These are phyloP conservation scores for Onchidella celtica DNA, from an alignment of 2,888 invertebrate genomes.

Conservation along the genomic window DNA sequence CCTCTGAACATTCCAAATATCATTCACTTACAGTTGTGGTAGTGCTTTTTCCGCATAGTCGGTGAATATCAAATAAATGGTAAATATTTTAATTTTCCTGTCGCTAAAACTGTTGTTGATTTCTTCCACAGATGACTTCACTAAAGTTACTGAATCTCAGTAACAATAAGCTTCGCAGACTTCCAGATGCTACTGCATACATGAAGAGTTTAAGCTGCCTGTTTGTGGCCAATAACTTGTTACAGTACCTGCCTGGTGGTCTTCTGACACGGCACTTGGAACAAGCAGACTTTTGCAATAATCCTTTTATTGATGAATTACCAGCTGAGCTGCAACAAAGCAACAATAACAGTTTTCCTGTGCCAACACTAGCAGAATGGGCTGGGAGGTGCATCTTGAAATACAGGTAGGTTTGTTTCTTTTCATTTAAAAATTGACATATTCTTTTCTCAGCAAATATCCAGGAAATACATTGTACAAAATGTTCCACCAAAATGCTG, in stretches of 20 bases:
- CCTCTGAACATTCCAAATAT: too few relatives aligned
- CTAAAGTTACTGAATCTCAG: constrained; percentile 36
- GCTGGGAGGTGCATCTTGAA: constrained; percentile 22
- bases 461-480: too few relatives aligned
- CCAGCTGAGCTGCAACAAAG: neutral
- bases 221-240: constrained; percentile 19
- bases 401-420: constrained; percentile 12
- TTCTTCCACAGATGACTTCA: constrained; percentile 24
- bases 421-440: too few relatives aligned
- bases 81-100: too few relatives aligned
- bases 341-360: neutral
- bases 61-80: too few relatives aligned
- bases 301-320: constrained; percentile 13
- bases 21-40: too few relatives aligned
- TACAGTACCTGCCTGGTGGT: constrained; percentile 33
- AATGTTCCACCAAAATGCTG: too few relatives aligned
- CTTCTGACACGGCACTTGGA: constrained; percentile 11
- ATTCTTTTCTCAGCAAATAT: too few relatives aligned
- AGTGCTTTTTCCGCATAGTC: too few relatives aligned
- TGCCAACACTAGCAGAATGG: constrained; percentile 31
- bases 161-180: constrained; percentile 2
- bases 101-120: too few relatives aligned
- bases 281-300: constrained; percentile 29
- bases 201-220: constrained; percentile 17
- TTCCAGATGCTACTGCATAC: constrained; percentile 18